phyloP scores from a whole-genome alignment of 2,888 invertebrate genomes.

The Andrena bucephala region DNA sequence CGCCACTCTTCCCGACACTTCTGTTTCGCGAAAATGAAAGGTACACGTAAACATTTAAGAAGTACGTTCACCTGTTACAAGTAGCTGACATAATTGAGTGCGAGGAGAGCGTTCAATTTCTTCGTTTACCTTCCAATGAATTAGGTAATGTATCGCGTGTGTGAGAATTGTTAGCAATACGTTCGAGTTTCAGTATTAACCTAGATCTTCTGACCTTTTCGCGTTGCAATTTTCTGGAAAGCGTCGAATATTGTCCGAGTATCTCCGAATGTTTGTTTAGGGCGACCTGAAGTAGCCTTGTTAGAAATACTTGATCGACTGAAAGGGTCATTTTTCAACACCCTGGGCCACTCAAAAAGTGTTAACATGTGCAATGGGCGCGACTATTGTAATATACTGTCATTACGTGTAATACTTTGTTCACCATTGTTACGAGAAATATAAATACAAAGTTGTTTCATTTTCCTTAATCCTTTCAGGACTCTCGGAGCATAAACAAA shows the following conservation, averaged over 20 bases:
- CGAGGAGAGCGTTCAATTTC: conserved; percentile 45
- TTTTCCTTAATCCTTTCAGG: neutral
- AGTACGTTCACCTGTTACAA: conserved; percentile 7
- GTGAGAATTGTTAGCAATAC: conserved; percentile 13
- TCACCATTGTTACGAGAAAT: neutral
- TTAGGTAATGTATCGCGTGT: neutral
- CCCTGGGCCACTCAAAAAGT: no score
- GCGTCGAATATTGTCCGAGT: no score
- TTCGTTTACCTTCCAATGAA: neutral
- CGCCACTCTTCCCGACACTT: neutral
- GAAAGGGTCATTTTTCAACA: no score
- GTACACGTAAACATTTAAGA: neutral
- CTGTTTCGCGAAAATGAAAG: neutral
- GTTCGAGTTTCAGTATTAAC: neutral
- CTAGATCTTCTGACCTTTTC: no score
- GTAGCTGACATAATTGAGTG: neutral
- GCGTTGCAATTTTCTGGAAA: no score
- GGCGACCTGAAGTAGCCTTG: no score
- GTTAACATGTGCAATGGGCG: neutral
- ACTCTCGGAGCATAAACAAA: no score
- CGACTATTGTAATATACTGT: neutral
- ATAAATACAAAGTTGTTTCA: conserved; percentile 1
- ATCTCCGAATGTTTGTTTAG: no score
- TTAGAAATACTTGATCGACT: no score
- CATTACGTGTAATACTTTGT: neutral